These are phyloP conservation scores for Hoplodrina ambigua DNA, from an alignment of 2,888 invertebrate genomes.

Conservation along the genomic window DNA sequence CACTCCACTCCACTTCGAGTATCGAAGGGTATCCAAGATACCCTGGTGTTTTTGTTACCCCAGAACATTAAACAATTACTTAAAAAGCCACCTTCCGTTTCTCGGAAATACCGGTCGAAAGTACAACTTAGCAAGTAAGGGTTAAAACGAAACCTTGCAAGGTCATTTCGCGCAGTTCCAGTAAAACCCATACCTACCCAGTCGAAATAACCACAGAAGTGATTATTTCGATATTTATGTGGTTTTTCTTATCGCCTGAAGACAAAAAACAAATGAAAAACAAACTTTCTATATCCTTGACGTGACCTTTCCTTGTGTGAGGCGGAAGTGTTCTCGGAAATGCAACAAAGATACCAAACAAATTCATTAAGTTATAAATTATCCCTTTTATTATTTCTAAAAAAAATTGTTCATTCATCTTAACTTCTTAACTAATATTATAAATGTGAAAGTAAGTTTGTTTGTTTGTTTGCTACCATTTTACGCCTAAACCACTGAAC, in stretches of 20 bases:
- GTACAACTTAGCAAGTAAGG: conserved; percentile 48
- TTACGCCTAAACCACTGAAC: no score
- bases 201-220: conserved; percentile 41
- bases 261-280: conserved; percentile 63
- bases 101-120: conserved; percentile 35
- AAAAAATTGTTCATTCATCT: conserved; percentile 47
- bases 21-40: no score
- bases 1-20: no score
- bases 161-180: conserved; percentile 41
- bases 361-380: conserved; percentile 40
- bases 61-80: background rate
- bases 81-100: background rate
- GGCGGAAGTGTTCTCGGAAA: conserved; percentile 58
- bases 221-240: conserved; percentile 52
- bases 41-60: background rate
- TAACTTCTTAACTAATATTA: no score
- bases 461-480: no score
- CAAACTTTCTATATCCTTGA: conserved; percentile 63
- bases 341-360: conserved; percentile 45
- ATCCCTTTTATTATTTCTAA: conserved; percentile 40
- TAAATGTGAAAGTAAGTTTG: no score
- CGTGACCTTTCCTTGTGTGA: conserved; percentile 59
- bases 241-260: conserved; percentile 60
- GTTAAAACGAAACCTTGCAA: conserved; percentile 50
- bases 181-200: conserved; percentile 49